Percentiles rank a stretch among this genome's conserved stretches.
These are phyloP conservation scores for Antrozous pallidus DNA, from an alignment of 2,797 vertebrate species.

Conservation along the genomic window DNA sequence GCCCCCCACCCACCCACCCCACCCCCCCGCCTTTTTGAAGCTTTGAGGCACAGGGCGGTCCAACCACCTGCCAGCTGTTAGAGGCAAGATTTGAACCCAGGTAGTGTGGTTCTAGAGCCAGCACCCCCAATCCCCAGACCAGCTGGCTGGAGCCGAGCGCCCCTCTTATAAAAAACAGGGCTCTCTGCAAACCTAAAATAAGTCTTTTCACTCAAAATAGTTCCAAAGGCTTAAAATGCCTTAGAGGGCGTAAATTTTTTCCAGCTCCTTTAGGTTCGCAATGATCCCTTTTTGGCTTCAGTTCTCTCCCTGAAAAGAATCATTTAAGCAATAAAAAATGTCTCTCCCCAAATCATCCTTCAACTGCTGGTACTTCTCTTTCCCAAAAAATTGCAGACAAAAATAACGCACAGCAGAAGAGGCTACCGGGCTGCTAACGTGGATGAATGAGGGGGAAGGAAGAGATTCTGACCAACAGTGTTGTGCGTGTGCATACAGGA, in stretches of 20 bases:
- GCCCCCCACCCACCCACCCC: no score
- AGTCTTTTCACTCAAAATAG: conserved; percentile 66
- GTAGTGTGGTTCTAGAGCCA: neutral
- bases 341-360: conserved; percentile 61
- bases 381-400: conserved; percentile 57
- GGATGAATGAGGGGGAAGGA: neutral
- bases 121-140: neutral
- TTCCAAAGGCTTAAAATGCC: conserved; percentile 63
- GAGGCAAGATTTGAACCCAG: neutral
- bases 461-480: neutral
- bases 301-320: conserved; percentile 69
- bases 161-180: conserved; percentile 30
- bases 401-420: conserved; percentile 56
- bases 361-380: conserved; percentile 55
- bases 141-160: neutral
- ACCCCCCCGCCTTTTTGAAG: neutral
- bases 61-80: neutral
- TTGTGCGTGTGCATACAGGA: neutral
- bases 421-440: neutral
- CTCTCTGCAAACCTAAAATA: conserved; percentile 52
- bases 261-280: conserved; percentile 52
- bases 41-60: neutral
- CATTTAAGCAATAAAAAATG: conserved; percentile 73
- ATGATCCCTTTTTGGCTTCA: conserved; percentile 65
- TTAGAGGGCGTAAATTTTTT: conserved; percentile 66